Evolutionary conservation across 2,888 invertebrate genomes (phyloP).

Genomic region (Melitaea athalia): DNA sequence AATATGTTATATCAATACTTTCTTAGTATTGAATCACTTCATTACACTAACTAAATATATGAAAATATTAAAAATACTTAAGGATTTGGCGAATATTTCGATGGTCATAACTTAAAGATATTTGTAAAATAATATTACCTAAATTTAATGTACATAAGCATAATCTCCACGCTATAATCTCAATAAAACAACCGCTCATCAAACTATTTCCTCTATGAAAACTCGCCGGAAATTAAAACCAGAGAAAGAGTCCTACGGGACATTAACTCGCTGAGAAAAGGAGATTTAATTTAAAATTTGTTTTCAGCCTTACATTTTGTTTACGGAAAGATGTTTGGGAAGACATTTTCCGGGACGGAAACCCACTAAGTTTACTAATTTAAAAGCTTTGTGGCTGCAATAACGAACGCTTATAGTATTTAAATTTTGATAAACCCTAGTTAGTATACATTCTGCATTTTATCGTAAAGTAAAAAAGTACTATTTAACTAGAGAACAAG

Average conservation of each 20-base stretch:
- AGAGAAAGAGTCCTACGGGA: constrained; percentile 69
- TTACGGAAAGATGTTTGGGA: constrained; percentile 47
- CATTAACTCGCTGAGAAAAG: constrained; percentile 70
- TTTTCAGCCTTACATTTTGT: constrained; percentile 62
- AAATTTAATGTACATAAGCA: constrained; percentile 1
- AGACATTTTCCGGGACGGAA: constrained; percentile 32
- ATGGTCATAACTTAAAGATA: no score
- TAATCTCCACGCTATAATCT: constrained; percentile 5
- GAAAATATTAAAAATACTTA: no score
- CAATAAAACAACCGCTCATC: constrained; percentile 50
- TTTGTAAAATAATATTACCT: background rate
- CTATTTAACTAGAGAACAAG: background rate
- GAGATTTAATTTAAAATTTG: constrained; percentile 72
- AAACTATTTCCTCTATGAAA: constrained; percentile 71
- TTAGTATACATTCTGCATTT: background rate
- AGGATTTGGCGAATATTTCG: no score
- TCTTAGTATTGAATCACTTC: no score
- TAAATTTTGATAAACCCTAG: constrained; percentile 20
- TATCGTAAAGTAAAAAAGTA: background rate
- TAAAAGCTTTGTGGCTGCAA: constrained; percentile 34
- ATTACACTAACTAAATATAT: no score
- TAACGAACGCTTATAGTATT: constrained; percentile 11
- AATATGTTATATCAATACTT: no score
- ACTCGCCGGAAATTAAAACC: constrained; percentile 77
- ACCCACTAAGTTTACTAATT: constrained; percentile 36